Evolutionary conservation across 2,113 vertebrate genomes (phyloP).

Genomic region (Cairina moschata): DNA sequence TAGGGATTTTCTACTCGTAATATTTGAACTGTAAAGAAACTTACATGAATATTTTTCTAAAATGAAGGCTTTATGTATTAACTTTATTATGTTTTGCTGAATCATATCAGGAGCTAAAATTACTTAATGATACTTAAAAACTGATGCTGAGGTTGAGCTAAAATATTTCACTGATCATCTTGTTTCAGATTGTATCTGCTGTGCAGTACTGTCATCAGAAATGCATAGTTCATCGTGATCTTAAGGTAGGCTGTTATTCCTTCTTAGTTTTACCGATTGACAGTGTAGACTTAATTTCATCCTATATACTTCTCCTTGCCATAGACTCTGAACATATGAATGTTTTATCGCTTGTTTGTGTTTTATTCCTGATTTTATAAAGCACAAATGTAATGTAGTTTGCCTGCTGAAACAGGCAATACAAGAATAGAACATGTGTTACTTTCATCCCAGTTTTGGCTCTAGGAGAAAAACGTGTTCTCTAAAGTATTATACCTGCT

Average conservation of each 20-base stretch:
- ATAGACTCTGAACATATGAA: background rate
- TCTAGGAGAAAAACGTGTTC: background rate
- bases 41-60: background rate
- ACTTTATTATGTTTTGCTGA: background rate
- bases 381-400: background rate
- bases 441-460: background rate
- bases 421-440: background rate
- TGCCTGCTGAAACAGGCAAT: background rate
- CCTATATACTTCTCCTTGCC: background rate
- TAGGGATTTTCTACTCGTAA: background rate
- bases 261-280: background rate
- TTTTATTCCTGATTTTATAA: constrained; percentile 2
- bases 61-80: background rate
- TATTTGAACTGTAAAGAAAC: background rate
- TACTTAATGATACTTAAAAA: background rate
- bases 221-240: constrained; percentile 95
- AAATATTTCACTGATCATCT: constrained; percentile 20
- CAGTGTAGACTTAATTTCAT: background rate
- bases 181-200: constrained; percentile 96
- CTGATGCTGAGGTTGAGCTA: background rate
- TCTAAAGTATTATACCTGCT: background rate
- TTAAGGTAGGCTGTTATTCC: constrained; percentile 84
- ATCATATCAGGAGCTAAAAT: background rate
- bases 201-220: constrained; percentile 99
- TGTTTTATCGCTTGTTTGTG: background rate